Conservation (phyloP, 1,140 invertebrate genomes). For the Hyles euphorbiae region DNA sequence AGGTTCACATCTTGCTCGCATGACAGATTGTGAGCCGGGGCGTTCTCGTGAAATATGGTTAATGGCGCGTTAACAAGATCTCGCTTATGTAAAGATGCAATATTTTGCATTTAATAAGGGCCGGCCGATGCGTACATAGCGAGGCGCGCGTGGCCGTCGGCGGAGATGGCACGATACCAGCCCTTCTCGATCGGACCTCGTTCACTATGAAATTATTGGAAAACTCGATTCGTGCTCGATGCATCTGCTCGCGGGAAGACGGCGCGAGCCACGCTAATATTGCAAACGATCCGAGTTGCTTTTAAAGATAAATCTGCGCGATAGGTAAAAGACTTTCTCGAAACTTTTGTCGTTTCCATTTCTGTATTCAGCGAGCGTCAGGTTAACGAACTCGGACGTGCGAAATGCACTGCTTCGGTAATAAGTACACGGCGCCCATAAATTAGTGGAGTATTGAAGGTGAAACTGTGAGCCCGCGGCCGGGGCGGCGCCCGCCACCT, state of each 20-base stretch:
- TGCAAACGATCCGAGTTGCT: conserved; percentile 55
- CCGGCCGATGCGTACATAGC: conserved; percentile 34
- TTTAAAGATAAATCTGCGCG: conserved; percentile 63
- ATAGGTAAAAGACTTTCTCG: conserved; percentile 34
- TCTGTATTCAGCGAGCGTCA: conserved; percentile 9
- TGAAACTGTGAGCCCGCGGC: conserved; percentile 50
- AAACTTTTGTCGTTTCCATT: conserved; percentile 2
- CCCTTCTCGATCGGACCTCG: conserved; percentile 49
- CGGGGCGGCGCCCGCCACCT: conserved; percentile 58
- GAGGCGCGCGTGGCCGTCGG: conserved; percentile 51
- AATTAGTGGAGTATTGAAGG: conserved; percentile 39
- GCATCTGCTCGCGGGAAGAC: conserved; percentile 46
- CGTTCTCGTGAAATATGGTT: conserved; percentile 45
- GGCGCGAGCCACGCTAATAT: conserved; percentile 42
- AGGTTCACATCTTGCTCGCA: not conserved
- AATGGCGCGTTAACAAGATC: conserved; percentile 63
- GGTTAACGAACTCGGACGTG: conserved; percentile 8
- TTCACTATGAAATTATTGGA: conserved; percentile 66
- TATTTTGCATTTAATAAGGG: conserved; percentile 72
- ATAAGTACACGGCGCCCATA: conserved; percentile 25
- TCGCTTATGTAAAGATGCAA: conserved; percentile 57
- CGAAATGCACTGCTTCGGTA: conserved; percentile 13
- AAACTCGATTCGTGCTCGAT: conserved; percentile 64
- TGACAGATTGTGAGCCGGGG: not conserved
- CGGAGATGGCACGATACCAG: conserved; percentile 52